Base-by-base conservation (phyloP, 2,888 invertebrate genomes). In the Archips crataeganus region DNA sequence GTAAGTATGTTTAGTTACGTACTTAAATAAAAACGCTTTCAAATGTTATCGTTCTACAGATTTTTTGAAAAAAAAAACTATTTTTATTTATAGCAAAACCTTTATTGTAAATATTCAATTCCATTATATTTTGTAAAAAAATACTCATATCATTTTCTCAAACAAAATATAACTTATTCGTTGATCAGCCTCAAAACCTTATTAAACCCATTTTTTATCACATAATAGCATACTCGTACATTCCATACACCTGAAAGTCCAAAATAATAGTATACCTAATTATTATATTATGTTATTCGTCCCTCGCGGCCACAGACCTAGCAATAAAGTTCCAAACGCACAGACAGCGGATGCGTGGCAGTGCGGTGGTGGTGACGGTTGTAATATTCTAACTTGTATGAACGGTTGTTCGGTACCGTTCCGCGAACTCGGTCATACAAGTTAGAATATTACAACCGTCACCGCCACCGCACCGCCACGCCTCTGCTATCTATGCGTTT, bases 21-120 rank as follows among this genome's bases (percentile, higher is more conserved):
- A 39, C 39, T 39, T 0, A 39, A 39, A 39, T 39, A 39, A 39
- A 39, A 3, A 39, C 39, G 6, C 4, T 39, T 3, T 39, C 6
- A 4, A 39, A 23, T 23, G 23, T 23, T 23, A 23, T 0, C 23
- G 23, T 23, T 23, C 1, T 23, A 23, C 1, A 23, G 23, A 1
- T 23, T 23, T 23, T 47, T 13, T 47, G n/a, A n/a, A 51, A 51
- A 15, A 54, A 54, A 54, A 54, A 15, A n/a, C 54, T 15, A 3
- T 2, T 54, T 5, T 8, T 54, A n/a, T 5, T 13, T 13, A 5
- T 54, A 54, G 3, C 36, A 47, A 34, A 45, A 70, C 63, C 45
- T 54, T 70, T 70, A 70, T 63, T 70, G 62, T 57, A 70, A 70
- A 45, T 60, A 68, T 47, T 47, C 23, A 57, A 11, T 32, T 57